Base-by-base conservation (phyloP, 1,140 invertebrate species). In the Dendrolimus kikuchii region DNA sequence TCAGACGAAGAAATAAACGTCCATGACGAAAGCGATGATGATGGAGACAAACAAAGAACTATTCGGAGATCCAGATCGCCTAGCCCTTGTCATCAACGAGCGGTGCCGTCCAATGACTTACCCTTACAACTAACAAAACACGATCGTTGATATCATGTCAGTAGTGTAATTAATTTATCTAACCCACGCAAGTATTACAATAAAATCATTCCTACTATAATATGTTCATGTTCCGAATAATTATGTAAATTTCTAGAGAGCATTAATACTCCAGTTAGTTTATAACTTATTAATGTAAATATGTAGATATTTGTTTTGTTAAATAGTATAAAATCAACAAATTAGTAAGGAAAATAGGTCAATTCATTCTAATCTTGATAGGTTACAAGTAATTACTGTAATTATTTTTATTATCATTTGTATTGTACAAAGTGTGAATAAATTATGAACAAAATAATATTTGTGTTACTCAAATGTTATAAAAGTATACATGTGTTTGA, bases 1-100 rank as follows among this genome's bases (percentile, higher is more conserved):
- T 91, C 90, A 5, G 92, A 93, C 67, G 92, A 94, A 71, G 92
- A 93, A 68, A 93, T 92, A 71, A 91, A 92, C 66, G 91, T 92
- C 3, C 90, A 92, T 62, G 92, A 93, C 59, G 90, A 92, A 53
- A 87, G 85, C 52, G 87, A 88, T 39, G 77, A 81, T 42, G 87
- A 88, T 53, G 62, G 65, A 6, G 81, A 76, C 7, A 77, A 66
- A 60, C 69, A 68, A 47, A 72, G 66, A 53, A 69, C 64, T 50
- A 68, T 62, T 58, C 60, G 68, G n/a, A 69, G 69, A 48, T 83
- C 85, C 39, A 73, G 80, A 55, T 77, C 77, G 3, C 68, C 67
- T 37, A 86, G 76, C 51, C 82, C 85, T 41, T 59, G 59, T 53
- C 67, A 71, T 38, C 72, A 68, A 38, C 67, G 69, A 60, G 67